phyloP scores from a whole-genome alignment of 2,797 vertebrate species.

The Muraenolepis orangiensis region DNA sequence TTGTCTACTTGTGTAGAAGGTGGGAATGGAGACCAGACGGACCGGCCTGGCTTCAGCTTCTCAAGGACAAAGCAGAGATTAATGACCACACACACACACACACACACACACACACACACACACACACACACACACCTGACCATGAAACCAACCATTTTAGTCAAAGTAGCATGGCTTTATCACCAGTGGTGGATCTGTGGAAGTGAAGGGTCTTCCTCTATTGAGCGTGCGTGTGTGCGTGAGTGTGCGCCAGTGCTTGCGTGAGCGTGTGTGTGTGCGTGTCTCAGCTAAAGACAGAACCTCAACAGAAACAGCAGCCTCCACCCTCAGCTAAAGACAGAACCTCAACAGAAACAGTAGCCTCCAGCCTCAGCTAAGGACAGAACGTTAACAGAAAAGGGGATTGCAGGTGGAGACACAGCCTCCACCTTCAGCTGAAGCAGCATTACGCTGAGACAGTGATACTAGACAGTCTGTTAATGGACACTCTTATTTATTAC shows the following conservation, averaged over 20 bases:
- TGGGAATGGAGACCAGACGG: slow-evolving; percentile 50
- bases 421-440: not conserved
- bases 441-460: not conserved
- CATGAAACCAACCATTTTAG: slow-evolving; percentile 1
- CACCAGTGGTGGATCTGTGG: not conserved
- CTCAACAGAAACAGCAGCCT: too few relatives aligned
- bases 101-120: slow-evolving; percentile 3
- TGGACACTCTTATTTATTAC: not conserved
- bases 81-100: slow-evolving; percentile 21
- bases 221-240: too few relatives aligned
- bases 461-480: not conserved
- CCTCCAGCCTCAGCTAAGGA: too few relatives aligned
- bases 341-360: too few relatives aligned
- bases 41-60: slow-evolving; percentile 44
- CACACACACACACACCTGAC: not conserved
- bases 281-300: not conserved
- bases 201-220: not conserved
- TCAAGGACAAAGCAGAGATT: slow-evolving; percentile 62
- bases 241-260: too few relatives aligned
- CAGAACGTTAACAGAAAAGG: too few relatives aligned
- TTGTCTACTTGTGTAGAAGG: slow-evolving; percentile 30
- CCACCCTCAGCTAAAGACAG: not conserved
- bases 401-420: not conserved
- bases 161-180: not conserved
- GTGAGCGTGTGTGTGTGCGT: too few relatives aligned